Evolutionary conservation across 64 coral and sea anemone genomes (phyloP), one percentile per base, ranked within the genome.

Genomic region (Stichodactyla mertensii): DNA sequence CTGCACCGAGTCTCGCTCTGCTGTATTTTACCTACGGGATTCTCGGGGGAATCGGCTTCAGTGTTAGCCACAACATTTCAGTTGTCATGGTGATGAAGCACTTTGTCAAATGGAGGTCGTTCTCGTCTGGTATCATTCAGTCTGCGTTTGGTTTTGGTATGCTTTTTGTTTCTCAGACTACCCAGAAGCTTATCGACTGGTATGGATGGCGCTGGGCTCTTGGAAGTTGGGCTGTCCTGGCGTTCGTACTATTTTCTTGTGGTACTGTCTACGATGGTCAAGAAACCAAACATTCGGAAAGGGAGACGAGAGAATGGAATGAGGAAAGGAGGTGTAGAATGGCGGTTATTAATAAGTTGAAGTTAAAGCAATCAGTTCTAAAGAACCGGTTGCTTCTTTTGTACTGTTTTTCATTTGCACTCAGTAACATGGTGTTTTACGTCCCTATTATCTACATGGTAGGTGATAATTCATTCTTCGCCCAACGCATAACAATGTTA

Each of bases 381-480:
- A 80, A 84, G 55, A 93, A 86, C 59, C 45, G 82, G 53, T 51
- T 64, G 0, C 88, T 89, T 80, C 16, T 85, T 3, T 36, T 89
- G 55, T 15, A 89, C 18, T 27, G 78, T 19, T 10, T 64, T 57
- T 89, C 91, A 20, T 28, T 88, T 1, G 24, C 87, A 4, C 22
- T 93, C 64, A 16, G 78, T n/a, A 61, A 82, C 77, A 14, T 93
- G 51, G 87, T 64, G 4, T 70, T 51, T n/a, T 80, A 69, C 15
- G 62, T 93, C 81, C 91, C 91, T 77, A 55, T 64, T 19, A 16
- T 93, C 52, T 87, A 93, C 23, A 89, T 93, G 64, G 91, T 93
- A 93, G 86, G 91, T 93, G 36, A 27, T 74, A 0, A 22, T n/a
- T 53, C 36, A 4, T 45, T 45, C 36, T 45, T 45, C 36, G 36